phyloP scores from a whole-genome alignment of 2,113 vertebrate species.

The Chunga burmeisteri region DNA sequence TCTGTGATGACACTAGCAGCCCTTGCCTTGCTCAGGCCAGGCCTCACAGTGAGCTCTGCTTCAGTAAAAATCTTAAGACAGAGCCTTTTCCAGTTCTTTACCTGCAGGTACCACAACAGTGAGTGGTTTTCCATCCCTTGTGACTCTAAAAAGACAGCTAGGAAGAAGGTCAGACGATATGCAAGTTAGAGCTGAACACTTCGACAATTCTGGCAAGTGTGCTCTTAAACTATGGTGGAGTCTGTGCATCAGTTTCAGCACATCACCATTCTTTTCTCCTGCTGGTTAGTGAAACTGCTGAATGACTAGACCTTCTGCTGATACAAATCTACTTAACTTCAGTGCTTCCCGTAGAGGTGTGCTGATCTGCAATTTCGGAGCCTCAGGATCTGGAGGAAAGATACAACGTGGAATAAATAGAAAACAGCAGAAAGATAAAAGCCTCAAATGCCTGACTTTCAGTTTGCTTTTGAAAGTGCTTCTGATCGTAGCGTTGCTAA shows the following conservation, averaged over 20 bases:
- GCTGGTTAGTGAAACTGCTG: neutral
- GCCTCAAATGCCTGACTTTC: neutral
- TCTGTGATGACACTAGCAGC: neutral
- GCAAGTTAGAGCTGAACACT: neutral
- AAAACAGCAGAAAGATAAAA: neutral
- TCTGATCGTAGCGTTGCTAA: neutral
- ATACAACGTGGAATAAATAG: neutral
- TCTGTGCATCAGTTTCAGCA: neutral
- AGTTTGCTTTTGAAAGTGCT: neutral
- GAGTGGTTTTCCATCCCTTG: neutral
- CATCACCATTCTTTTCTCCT: rapidly evolving
- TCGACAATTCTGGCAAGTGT: rapidly evolving
- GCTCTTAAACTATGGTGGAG: rapidly evolving
- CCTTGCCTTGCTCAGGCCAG: neutral
- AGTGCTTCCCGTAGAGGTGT: neutral
- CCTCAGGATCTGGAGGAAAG: neutral
- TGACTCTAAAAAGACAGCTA: neutral
- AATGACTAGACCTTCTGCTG: neutral
- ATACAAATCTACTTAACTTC: neutral
- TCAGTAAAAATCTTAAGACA: neutral
- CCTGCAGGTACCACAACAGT: neutral
- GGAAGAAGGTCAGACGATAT: neutral
- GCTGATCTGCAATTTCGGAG: neutral
- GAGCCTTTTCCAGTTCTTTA: neutral
- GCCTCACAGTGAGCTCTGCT: neutral